A percentile compares a stretch with the other conserved stretches of the same genome.
phyloP scores from a whole-genome alignment of 2,113 vertebrate genomes.

The Dendrocopos noguchii region DNA sequence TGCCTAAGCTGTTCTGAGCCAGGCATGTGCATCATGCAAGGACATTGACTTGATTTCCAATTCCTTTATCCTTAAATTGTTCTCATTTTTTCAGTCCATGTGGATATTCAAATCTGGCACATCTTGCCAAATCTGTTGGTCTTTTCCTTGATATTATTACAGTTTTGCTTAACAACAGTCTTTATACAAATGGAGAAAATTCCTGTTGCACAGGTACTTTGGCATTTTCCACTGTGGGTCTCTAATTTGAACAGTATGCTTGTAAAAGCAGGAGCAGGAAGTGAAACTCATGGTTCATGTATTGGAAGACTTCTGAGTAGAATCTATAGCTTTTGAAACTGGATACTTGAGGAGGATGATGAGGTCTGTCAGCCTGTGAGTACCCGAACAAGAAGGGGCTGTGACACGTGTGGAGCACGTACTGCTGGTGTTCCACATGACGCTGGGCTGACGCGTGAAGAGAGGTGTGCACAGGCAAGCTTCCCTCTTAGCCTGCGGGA shows the following conservation, averaged over 20 bases:
- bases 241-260: neutral
- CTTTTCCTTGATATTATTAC: neutral
- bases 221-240: no score
- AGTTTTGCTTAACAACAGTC: neutral
- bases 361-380: rapidly evolving
- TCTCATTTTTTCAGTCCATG: neutral
- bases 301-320: neutral
- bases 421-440: rapidly evolving
- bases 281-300: neutral
- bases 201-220: neutral
- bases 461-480: neutral
- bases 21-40: rapidly evolving
- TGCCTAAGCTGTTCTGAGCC: neutral
- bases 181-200: neutral
- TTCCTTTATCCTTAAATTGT: neutral
- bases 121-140: neutral
- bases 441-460: rapidly evolving
- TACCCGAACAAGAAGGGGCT: rapidly evolving
- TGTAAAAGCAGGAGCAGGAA: neutral
- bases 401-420: neutral
- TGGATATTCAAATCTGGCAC: neutral
- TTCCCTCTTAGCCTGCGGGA: neutral
- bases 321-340: rapidly evolving
- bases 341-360: rapidly evolving
- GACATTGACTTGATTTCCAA: neutral